Evolutionary conservation across 2,113 vertebrate species (phyloP).

Genomic region (Butastur rufipennis): DNA sequence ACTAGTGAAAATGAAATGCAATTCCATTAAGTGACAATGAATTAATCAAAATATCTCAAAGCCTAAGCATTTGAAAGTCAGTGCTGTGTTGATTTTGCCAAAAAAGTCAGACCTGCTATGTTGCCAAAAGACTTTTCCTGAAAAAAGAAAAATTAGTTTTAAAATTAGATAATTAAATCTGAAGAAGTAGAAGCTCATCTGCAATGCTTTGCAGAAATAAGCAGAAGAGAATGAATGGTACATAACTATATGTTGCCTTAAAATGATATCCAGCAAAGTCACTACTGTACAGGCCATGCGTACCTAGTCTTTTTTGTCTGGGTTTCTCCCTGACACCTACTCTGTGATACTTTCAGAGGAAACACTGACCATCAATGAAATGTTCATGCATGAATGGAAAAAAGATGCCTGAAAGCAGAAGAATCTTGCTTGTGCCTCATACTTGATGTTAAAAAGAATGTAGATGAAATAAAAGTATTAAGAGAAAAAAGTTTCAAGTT

Average conservation of each 20-base stretch:
- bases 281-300: not conserved
- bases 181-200: not conserved
- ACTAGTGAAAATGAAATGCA: not conserved
- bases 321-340: not conserved
- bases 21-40: not conserved
- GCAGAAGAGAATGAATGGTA: not conserved
- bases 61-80: not conserved
- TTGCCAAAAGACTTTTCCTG: not conserved
- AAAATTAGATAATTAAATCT: not conserved
- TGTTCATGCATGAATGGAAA: not conserved
- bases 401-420: not conserved
- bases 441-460: not conserved
- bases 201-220: not conserved
- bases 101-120: not conserved
- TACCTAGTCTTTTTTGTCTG: rapidly evolving
- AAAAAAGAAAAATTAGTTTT: not conserved
- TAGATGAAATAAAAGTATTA: not conserved
- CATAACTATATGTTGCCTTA: not conserved
- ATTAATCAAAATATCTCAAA: not conserved
- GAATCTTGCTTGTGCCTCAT: not conserved
- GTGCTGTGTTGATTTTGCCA: not conserved
- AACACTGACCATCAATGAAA: not conserved
- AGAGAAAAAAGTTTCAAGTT: not conserved
- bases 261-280: not conserved
- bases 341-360: not conserved